These are phyloP conservation scores for Drosophila kohkoa DNA, from an alignment of 1,140 invertebrate species.

Conservation along the genomic window DNA sequence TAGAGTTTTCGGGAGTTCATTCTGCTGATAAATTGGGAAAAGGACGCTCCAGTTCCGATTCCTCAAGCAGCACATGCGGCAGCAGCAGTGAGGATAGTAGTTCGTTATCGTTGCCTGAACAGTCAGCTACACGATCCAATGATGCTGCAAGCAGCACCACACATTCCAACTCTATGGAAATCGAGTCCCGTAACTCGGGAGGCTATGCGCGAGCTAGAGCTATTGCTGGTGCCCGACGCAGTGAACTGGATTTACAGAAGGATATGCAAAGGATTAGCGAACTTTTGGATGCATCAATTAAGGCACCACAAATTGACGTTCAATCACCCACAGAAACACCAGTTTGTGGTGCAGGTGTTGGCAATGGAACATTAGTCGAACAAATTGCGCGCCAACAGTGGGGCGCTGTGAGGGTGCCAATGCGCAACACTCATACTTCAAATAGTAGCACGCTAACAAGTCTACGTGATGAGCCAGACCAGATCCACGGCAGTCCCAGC, in stretches of 20 bases:
- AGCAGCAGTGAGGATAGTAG: conserved; percentile 72
- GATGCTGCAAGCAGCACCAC: conserved; percentile 74
- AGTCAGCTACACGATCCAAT: conserved; percentile 50
- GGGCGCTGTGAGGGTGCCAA: conserved; percentile 55
- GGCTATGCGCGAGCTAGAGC: conserved; percentile 72
- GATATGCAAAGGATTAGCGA: conserved; percentile 70
- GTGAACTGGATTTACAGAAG: conserved; percentile 79
- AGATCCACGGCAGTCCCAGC: conserved; percentile 75
- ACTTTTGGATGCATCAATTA: conserved; percentile 49
- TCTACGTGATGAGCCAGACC: conserved; percentile 74
- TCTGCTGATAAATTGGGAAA: conserved; percentile 49
- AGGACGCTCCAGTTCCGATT: conserved; percentile 63
- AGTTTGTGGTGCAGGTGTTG: background rate
- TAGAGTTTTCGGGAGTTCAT: conserved; percentile 58
- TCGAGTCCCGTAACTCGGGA: conserved; percentile 78
- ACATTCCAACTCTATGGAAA: conserved; percentile 75
- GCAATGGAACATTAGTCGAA: conserved; percentile 5
- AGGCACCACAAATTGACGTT: conserved; percentile 76
- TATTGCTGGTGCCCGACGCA: conserved; percentile 75
- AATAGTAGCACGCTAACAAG: conserved; percentile 81
- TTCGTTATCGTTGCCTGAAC: conserved; percentile 64
- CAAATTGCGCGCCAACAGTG: conserved; percentile 41
- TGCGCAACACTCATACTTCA: conserved; percentile 73
- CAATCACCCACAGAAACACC: conserved; percentile 71
- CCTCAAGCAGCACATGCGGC: conserved; percentile 58